These are phyloP conservation scores for Anoplopoma fimbria DNA, from an alignment of 2,113 vertebrate genomes.

Conservation along the genomic window DNA sequence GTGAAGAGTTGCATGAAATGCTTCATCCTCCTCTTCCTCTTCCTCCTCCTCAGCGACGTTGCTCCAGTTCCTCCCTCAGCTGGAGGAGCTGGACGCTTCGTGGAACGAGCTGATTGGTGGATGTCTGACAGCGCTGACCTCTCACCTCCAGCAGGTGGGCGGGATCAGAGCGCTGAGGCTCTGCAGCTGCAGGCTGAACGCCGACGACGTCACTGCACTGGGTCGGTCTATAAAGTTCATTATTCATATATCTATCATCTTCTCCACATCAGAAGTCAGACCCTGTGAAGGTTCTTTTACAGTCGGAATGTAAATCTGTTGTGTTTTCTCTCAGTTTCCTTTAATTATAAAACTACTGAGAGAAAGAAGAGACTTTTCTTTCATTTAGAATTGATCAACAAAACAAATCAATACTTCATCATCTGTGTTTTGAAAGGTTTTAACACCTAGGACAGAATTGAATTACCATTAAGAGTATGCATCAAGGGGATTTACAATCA, in stretches of 20 bases:
- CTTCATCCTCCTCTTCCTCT: not conserved
- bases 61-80: conserved; percentile 83
- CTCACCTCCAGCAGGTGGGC: conserved; percentile 82
- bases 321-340: too few relatives aligned
- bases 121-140: conserved; percentile 80
- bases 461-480: not conserved
- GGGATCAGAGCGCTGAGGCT: conserved; percentile 85
- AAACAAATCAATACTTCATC: not conserved
- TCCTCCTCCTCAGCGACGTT: conserved; percentile 75
- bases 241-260: too few relatives aligned
- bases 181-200: conserved; percentile 86
- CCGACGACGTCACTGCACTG: conserved; percentile 84
- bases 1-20: not conserved
- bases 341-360: too few relatives aligned
- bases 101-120: conserved; percentile 91
- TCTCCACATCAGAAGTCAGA: too few relatives aligned
- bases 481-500: not conserved
- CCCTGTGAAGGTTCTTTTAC: too few relatives aligned
- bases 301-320: too few relatives aligned
- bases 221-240: conserved; percentile 75
- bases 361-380: too few relatives aligned
- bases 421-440: too few relatives aligned
- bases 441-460: not conserved
- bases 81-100: conserved; percentile 90
- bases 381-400: too few relatives aligned